Evolutionary conservation across 2,113 vertebrate genomes (phyloP), one percentile per base, ranked within the genome.

Genomic region (Perognathus longimembris): DNA sequence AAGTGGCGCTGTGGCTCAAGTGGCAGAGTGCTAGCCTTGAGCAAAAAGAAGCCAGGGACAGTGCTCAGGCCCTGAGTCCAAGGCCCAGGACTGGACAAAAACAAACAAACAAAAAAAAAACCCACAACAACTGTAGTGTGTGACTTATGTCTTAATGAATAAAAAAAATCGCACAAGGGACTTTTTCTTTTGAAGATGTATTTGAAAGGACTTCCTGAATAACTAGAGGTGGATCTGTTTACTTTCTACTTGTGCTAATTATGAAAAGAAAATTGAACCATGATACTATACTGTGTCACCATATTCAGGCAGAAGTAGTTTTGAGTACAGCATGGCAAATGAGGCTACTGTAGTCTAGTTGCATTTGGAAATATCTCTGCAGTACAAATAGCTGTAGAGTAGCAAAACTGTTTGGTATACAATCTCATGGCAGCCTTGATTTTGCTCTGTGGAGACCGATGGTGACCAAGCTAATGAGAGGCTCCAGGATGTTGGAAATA

Each of bases 121-220:
- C n/a, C n/a, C n/a, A n/a, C n/a, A 95, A 93, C 76, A 90, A 95
- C 90, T 85, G 82, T 32, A 89, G 3, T 26, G 57, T 61, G 71
- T 7, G 94, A 79, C 1, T 45, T 93, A 80, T 87, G 18, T 28
- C 90, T 73, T 91, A 50, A 40, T 94, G 63, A 94, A 80, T n/a
- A 82, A 95, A 76, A 3, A 38, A 80, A 80, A 82, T 94, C 81
- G 81, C 22, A 78, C 30, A 34, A 30, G 22, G 12, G 15, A 40
- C n/a, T 45, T 83, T 76, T 61, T 40, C 34, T 66, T 66, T 92
- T 85, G 94, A 92, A 75, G 20, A 78, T 5, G 7, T 64, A 45
- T 24, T 85, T 71, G 82, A 59, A 96, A 90, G 8, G 75, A 87
- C 45, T 69, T 89, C 3, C 15, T 84, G 30, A 17, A 30, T 63